Evolutionary conservation across 2,797 vertebrate genomes (phyloP).

Genomic region (Chelon labrosus): DNA sequence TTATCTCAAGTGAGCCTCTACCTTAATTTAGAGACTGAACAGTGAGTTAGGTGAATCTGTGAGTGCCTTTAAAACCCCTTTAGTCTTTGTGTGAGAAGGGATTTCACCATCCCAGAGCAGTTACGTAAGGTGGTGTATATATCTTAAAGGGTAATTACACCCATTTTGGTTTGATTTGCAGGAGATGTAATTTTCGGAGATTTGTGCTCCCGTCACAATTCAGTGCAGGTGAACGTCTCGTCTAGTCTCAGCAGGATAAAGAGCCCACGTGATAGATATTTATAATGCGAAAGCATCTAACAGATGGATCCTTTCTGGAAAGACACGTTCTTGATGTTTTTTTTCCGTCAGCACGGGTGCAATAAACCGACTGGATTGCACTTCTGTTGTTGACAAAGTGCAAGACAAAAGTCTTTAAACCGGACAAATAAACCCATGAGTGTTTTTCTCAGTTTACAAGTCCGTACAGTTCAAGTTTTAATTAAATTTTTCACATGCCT

Average conservation of each 20-base stretch:
- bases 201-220: not conserved
- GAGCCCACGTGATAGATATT: not conserved
- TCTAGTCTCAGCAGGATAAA: not conserved
- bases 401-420: not conserved
- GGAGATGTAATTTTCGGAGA: not conserved
- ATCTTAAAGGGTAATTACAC: not conserved
- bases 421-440: not conserved
- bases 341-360: no score
- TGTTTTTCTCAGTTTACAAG: not conserved
- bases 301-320: not conserved
- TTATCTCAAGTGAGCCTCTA: constrained; percentile 48
- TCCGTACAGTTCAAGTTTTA: not conserved
- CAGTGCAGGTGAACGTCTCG: not conserved
- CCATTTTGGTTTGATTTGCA: no score
- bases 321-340: not conserved
- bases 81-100: constrained; percentile 16
- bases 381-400: not conserved
- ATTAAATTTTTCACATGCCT: not conserved
- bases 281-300: not conserved
- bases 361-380: not conserved
- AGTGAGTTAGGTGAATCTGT: not conserved
- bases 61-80: constrained; percentile 18
- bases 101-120: constrained; percentile 7
- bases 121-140: constrained; percentile 23
- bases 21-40: constrained; percentile 42